These are phyloP conservation scores for Melipona beecheii DNA, from an alignment of 2,888 invertebrate species.

Conservation along the genomic window DNA sequence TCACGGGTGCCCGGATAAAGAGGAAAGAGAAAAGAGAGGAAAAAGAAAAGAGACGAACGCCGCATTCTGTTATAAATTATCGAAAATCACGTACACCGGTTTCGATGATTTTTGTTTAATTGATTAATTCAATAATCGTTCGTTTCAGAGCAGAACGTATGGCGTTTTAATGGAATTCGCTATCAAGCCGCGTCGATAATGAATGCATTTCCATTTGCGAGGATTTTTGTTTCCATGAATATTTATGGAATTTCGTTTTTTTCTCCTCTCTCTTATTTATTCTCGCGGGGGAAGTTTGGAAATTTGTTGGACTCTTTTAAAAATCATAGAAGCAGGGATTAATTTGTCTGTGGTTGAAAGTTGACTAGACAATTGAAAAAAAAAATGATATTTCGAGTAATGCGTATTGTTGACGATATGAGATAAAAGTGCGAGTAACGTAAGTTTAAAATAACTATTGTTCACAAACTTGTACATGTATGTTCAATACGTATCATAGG, in stretches of 20 bases:
- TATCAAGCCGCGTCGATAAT: conserved; percentile 19
- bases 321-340: neutral
- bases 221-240: conserved; percentile 22
- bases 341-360: neutral
- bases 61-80: conserved; percentile 23
- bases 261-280: neutral
- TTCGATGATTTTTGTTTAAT: conserved; percentile 39
- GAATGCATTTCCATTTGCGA: conserved; percentile 29
- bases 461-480: too few species aligned
- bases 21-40: neutral
- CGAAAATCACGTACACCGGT: conserved; percentile 1
- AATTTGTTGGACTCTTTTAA: neutral
- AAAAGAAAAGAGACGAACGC: neutral
- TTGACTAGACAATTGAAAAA: neutral
- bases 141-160: conserved; percentile 7
- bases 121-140: conserved; percentile 51
- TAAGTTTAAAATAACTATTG: neutral
- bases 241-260: conserved; percentile 3
- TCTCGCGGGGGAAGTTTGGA: neutral
- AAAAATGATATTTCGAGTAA: neutral
- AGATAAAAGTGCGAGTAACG: neutral
- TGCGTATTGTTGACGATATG: accelerated
- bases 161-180: conserved; percentile 41
- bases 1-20: conserved; percentile 9
- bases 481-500: too few species aligned